A percentile compares a stretch with the other conserved stretches of the same genome.
phyloP scores from a whole-genome alignment of 2,888 invertebrate species.

The Andrena bicolor region DNA sequence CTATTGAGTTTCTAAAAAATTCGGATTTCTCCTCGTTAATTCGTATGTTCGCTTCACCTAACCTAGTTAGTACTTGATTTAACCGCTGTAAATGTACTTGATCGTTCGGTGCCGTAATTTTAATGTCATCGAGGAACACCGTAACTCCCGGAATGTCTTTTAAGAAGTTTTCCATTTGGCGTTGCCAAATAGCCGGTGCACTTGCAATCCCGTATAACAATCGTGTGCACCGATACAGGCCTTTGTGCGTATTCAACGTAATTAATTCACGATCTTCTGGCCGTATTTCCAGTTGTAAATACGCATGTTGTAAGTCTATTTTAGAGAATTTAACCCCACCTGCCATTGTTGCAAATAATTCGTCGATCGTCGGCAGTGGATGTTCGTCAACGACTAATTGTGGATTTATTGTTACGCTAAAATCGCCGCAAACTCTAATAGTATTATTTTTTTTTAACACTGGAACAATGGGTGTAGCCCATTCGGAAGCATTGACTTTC shows the following conservation, averaged over 20 bases:
- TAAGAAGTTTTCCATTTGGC: neutral
- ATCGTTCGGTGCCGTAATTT: neutral
- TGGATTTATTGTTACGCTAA: slow-evolving; percentile 18
- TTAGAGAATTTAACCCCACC: too few relatives aligned
- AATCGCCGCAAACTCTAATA: slow-evolving; percentile 34
- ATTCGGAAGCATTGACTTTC: slow-evolving; percentile 24
- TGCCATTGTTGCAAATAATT: too few relatives aligned
- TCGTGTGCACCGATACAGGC: neutral
- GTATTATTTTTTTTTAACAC: slow-evolving; percentile 13
- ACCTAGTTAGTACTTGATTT: neutral
- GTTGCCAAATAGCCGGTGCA: neutral
- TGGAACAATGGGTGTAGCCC: slow-evolving; percentile 3
- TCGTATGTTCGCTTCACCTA: neutral
- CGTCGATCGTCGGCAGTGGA: neutral
- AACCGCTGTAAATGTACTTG: neutral
- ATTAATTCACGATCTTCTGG: too few relatives aligned
- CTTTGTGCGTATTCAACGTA: neutral
- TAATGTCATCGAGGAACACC: neutral
- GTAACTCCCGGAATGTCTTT: neutral
- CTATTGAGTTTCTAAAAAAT: slow-evolving; percentile 36
- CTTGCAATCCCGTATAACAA: neutral
- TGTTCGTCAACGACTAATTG: neutral
- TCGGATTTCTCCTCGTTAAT: neutral
- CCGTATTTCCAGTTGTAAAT: neutral
- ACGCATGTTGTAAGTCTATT: neutral